These are phyloP conservation scores for Cryptomyrus ogoouensis DNA, from an alignment of 2,113 vertebrate species.

Conservation along the genomic window DNA sequence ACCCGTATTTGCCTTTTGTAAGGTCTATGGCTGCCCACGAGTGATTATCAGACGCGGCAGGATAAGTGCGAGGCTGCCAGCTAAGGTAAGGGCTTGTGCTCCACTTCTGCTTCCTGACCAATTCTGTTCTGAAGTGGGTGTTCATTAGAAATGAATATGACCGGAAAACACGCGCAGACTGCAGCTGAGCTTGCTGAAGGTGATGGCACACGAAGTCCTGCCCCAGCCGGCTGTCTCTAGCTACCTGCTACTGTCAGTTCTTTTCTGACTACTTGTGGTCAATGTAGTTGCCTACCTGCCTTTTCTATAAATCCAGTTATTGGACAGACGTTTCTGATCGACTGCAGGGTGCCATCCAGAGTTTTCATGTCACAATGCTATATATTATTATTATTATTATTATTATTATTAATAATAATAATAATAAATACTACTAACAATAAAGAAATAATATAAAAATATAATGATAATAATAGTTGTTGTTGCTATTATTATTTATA, in stretches of 20 bases:
- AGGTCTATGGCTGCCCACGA: background rate
- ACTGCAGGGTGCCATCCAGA: background rate
- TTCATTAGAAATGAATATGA: conserved; percentile 11
- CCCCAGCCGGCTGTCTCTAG: background rate
- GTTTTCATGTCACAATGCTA: background rate
- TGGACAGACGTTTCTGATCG: background rate
- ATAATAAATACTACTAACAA: background rate
- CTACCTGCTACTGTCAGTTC: background rate
- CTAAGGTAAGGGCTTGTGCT: conserved; percentile 8
- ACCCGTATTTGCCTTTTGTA: background rate
- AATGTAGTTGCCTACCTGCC: background rate
- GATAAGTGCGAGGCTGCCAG: background rate
- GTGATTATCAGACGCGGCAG: background rate
- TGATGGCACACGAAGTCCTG: background rate
- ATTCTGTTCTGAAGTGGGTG: background rate
- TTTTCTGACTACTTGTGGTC: background rate
- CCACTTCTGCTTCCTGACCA: background rate
- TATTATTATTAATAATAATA: background rate
- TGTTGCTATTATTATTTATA: background rate
- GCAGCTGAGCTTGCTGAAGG: background rate
- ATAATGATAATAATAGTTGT: background rate
- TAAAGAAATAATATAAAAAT: no score
- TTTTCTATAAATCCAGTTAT: background rate
- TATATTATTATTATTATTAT: background rate
- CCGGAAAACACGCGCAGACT: background rate